These are phyloP conservation scores for Salmo trutta DNA, from an alignment of 2,797 vertebrate genomes.

Conservation along the genomic window DNA sequence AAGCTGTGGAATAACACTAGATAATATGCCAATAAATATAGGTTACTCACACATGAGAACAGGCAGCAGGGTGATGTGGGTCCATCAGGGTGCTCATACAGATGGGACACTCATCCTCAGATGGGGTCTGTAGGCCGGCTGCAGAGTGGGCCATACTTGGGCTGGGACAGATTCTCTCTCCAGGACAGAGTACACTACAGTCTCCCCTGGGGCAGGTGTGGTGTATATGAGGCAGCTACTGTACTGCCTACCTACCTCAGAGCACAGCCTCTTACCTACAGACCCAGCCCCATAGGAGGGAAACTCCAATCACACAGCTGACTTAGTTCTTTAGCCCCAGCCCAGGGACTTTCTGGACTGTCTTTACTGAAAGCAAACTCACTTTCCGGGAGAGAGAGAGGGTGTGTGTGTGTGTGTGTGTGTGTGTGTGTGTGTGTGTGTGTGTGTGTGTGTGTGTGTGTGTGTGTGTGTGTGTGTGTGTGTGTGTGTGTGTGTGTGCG, in stretches of 20 bases:
- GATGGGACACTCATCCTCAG: conserved; percentile 41
- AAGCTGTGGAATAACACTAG: background rate
- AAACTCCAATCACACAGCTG: background rate
- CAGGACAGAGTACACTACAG: too few species aligned
- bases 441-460: too few species aligned
- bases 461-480: too few species aligned
- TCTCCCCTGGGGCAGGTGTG: background rate
- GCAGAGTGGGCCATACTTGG: background rate
- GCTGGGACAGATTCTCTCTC: too few species aligned
- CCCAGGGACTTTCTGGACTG: conserved; percentile 1
- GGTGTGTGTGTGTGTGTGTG: background rate
- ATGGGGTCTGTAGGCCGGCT: background rate
- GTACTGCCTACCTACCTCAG: too few species aligned
- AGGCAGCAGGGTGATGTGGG: conserved; percentile 27
- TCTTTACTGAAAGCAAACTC: background rate
- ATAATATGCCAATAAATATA: background rate
- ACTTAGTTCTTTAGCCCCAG: background rate
- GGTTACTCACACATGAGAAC: conserved; percentile 49
- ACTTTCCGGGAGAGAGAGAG: background rate
- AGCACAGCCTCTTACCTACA: too few species aligned
- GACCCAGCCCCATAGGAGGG: background rate
- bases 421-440: background rate
- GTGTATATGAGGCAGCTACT: too few species aligned
- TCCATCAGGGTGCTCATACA: conserved; percentile 35
- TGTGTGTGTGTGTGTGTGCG: too few species aligned